Base-by-base conservation (phyloP, 2,888 invertebrate genomes). In the Macrosoma leucophasiata region DNA sequence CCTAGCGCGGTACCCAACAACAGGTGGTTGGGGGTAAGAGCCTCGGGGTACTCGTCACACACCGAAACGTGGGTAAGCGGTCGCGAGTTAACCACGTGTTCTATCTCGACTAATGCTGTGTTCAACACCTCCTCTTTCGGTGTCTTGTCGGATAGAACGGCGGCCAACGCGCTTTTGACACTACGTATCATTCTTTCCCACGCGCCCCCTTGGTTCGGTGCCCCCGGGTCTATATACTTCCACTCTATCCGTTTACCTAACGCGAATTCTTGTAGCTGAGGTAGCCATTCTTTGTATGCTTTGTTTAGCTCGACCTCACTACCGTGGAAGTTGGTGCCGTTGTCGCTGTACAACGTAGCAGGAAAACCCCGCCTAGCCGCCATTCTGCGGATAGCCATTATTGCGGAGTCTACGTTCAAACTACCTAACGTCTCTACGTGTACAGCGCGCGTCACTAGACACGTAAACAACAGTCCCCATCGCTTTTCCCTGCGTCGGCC, bases 51-150 rank as follows among this genome's bases (percentile, higher is more conserved):
- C 8, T 31, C 14, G 1, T 11, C 12, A 8, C 50, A 46, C 5
- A 46, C 37, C 2, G 50, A 48, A 0, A 55, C 54, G 35, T 52
- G 48, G 1, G 45, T 50, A 8, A 58, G 24, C 2, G 55, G 39
- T 6, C 41, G 33, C 1, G 27, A 5, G 23, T 41, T 44, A 1
- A 44, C 28, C 2, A 25, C 19, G 13, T 27, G n/a, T 10, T 36
- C 37, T 3, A 15, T 30, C 12, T 41, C 40, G 2, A 27, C 19
- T 2, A 41, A 14, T 11, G 38, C 26, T 1, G 38, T 40, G 2
- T 3, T 1, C 6, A 41, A 20, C 3, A 30, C 25, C n/a, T 44
- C 44, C 9, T 41, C 44, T 1, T 10, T 10, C 0, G 38, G 36
- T 1, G 18, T 8, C n/a, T 17, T 10, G 4, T 28, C 25, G 2